phyloP scores from a whole-genome alignment of 2,113 vertebrate genomes.

The Phalacrocorax brasilianus region DNA sequence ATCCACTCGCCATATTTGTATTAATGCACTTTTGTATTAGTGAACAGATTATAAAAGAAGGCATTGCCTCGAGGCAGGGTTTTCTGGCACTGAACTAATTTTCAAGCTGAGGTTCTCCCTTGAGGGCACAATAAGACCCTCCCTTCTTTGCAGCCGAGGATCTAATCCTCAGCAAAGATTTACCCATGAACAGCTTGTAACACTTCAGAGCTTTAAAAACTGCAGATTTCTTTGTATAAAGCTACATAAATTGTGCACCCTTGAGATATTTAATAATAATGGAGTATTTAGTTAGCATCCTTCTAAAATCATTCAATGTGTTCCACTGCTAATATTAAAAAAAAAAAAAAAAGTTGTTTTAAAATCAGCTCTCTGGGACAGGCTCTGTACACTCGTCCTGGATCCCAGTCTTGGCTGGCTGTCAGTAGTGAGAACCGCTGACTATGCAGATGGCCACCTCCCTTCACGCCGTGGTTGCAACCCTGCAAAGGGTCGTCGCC shows the following conservation, averaged over 20 bases:
- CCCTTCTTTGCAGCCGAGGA: not conserved
- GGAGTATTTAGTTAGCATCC: not conserved
- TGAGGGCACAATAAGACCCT: not conserved
- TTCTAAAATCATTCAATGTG: not conserved
- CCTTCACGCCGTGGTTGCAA: not conserved
- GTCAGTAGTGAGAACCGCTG: not conserved
- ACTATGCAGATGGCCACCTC: not conserved
- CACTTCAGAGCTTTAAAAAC: not conserved
- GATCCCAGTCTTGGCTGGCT: not conserved
- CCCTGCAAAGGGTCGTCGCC: not conserved
- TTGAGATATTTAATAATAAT: not conserved
- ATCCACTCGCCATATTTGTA: not conserved
- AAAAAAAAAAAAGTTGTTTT: not conserved
- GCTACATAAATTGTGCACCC: not conserved
- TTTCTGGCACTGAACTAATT: slow-evolving; percentile 41
- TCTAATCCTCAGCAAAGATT: not conserved
- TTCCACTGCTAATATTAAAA: not conserved
- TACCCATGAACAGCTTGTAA: not conserved
- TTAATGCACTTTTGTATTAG: slow-evolving; percentile 36
- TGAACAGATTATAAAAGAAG: slow-evolving; percentile 32
- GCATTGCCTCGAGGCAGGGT: slow-evolving; percentile 19
- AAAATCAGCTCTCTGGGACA: not conserved
- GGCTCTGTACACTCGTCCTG: not conserved
- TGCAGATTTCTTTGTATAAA: not conserved
- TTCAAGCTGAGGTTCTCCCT: slow-evolving; percentile 8